Percentiles rank a stretch among this genome's conserved stretches.
Conservation (phyloP, 2,888 invertebrate species). For the Masnerella sp. region DNA sequence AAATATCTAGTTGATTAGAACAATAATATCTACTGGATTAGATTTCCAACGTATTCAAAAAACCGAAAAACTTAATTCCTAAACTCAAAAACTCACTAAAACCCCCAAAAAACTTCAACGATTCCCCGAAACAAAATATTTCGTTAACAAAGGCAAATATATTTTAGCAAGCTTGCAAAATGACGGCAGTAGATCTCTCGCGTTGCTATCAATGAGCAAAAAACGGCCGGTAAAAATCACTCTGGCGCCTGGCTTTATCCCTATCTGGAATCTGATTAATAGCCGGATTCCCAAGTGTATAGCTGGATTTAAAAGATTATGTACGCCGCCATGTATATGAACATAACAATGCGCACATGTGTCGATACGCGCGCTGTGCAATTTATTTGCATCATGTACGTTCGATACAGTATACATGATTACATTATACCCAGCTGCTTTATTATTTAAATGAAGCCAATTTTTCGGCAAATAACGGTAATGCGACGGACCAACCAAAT, state of each 20-base stretch:
- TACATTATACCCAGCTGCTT: conserved; percentile 29
- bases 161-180: conserved; percentile 72
- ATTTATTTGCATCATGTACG: conserved; percentile 39
- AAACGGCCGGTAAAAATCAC: conserved; percentile 63
- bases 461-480: too few relatives aligned
- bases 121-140: background rate
- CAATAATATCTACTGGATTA: too few relatives aligned
- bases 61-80: too few relatives aligned
- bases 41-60: too few relatives aligned
- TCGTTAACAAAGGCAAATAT: conserved; percentile 67
- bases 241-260: conserved; percentile 66
- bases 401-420: conserved; percentile 34
- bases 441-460: conserved; percentile 26
- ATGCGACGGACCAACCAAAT: too few relatives aligned
- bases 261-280: conserved; percentile 74
- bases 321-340: conserved; percentile 26
- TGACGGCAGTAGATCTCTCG: conserved; percentile 45
- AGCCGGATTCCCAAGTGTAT: conserved; percentile 69
- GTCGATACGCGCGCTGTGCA: conserved; percentile 22
- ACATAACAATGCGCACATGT: conserved; percentile 53
- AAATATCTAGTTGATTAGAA: too few relatives aligned
- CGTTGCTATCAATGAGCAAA: conserved; percentile 62
- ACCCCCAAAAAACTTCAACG: too few relatives aligned
- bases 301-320: conserved; percentile 62
- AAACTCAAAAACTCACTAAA: too few relatives aligned